phyloP scores from a whole-genome alignment of 2,113 vertebrate genomes.

The Lepus americanus region DNA sequence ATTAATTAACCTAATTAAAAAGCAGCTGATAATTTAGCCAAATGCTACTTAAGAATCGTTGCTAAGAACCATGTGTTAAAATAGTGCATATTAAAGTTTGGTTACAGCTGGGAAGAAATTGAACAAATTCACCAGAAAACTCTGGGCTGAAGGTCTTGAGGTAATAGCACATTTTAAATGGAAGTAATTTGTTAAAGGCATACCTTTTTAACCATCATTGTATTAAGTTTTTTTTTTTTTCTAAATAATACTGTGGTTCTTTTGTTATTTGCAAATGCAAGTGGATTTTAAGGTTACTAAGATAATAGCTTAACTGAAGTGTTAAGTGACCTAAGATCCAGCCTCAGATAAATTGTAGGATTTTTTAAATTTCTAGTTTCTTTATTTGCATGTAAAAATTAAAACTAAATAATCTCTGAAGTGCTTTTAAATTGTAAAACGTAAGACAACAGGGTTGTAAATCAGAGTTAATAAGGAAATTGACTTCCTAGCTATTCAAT shows the following conservation, averaged over 20 bases:
- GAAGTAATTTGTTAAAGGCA: not conserved
- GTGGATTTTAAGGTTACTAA: slow-evolving; percentile 18
- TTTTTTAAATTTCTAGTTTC: not conserved
- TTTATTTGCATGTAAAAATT: slow-evolving; percentile 6
- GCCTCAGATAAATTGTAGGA: not conserved
- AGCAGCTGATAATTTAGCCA: not conserved
- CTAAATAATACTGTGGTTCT: not conserved
- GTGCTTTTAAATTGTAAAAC: slow-evolving; percentile 48
- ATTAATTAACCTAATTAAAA: slow-evolving; percentile 24
- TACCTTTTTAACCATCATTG: not conserved
- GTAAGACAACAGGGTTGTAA: not conserved
- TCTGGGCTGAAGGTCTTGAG: not conserved
- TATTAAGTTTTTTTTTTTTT: not conserved
- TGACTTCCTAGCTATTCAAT: not conserved
- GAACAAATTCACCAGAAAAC: slow-evolving; percentile 37
- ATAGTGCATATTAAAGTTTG: not conserved
- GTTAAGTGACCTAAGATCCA: not conserved
- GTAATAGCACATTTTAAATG: slow-evolving; percentile 8
- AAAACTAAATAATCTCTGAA: not conserved
- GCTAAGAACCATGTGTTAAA: not conserved
- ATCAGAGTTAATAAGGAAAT: not conserved
- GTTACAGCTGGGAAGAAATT: not conserved
- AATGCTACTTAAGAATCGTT: not conserved
- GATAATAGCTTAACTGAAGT: not conserved
- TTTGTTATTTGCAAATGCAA: slow-evolving; percentile 38